Evolutionary conservation across 2,113 vertebrate species (phyloP).

Genomic region (Mystacornis crossleyi): DNA sequence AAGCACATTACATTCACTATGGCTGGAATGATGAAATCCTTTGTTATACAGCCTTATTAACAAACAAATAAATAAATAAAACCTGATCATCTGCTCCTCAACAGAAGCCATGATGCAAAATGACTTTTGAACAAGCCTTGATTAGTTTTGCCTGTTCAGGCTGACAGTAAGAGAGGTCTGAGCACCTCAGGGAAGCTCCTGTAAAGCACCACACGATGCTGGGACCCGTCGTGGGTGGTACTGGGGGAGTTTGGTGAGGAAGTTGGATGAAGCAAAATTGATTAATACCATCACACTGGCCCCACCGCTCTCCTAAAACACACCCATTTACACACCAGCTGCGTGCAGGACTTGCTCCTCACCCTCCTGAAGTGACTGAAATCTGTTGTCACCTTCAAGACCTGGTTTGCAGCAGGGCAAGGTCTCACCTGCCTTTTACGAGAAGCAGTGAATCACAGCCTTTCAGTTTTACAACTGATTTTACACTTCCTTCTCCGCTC

Average conservation of each 20-base stretch:
- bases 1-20: not conserved
- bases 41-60: not conserved
- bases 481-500: not conserved
- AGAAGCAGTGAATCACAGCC: not conserved
- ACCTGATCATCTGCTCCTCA: not conserved
- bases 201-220: not conserved
- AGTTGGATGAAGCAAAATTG: not conserved
- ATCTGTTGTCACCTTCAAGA: not conserved
- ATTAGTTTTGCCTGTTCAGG: not conserved
- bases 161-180: not conserved
- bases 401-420: not conserved
- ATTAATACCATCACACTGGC: accelerated
- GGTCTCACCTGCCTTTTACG: not conserved
- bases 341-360: not conserved
- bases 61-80: not conserved
- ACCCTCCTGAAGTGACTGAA: not conserved
- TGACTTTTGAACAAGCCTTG: not conserved
- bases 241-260: not conserved
- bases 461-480: not conserved
- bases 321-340: not conserved
- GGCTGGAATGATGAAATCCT: not conserved
- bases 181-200: not conserved
- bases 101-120: not conserved
- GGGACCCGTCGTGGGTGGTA: not conserved
- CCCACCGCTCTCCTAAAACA: not conserved